These are phyloP conservation scores for Bimastos eiseni DNA, from an alignment of 2,888 invertebrate genomes.

Conservation along the genomic window DNA sequence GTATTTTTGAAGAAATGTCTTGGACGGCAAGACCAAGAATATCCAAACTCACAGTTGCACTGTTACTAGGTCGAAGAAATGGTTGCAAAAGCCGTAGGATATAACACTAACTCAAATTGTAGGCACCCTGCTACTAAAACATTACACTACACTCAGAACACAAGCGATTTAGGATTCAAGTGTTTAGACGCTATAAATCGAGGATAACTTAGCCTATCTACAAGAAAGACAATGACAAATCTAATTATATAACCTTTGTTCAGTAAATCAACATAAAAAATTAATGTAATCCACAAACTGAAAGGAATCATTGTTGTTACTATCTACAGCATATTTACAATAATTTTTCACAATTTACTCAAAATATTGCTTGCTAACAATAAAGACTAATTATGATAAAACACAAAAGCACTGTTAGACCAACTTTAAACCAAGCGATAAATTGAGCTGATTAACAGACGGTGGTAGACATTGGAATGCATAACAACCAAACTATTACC, in stretches of 20 bases:
- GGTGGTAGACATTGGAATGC: neutral
- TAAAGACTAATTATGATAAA: neutral
- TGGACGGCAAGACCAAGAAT: no score
- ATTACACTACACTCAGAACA: no score
- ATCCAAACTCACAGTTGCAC: no score
- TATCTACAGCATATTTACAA: constrained; percentile 13
- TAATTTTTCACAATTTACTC: neutral
- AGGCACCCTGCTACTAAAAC: no score
- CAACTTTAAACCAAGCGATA: neutral
- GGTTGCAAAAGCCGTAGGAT: no score
- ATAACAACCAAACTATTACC: neutral
- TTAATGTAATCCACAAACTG: neutral
- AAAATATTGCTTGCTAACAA: neutral
- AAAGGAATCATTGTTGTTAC: neutral
- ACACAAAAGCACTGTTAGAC: neutral
- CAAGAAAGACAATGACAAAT: neutral
- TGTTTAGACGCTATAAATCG: neutral
- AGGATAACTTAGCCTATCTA: neutral
- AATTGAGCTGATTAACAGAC: neutral
- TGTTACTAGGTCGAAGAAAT: no score
- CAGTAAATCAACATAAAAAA: neutral
- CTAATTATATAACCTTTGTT: neutral
- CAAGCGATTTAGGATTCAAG: no score
- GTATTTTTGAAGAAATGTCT: no score
- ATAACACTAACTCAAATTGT: no score